Evolutionary conservation across 2,113 vertebrate genomes (phyloP).

Genomic region (Monopterus albus): DNA sequence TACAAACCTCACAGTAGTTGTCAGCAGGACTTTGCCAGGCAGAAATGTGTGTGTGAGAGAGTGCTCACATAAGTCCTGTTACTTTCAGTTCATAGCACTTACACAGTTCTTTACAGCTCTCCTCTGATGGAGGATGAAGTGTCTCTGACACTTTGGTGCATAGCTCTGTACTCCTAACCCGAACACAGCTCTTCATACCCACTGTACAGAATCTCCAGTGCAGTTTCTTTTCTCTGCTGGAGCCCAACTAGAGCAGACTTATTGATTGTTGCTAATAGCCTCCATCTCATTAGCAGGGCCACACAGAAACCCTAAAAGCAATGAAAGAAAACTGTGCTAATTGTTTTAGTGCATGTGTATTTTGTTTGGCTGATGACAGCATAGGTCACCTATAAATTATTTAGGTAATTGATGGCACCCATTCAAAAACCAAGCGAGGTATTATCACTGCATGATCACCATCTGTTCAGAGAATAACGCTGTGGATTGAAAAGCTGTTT

Average conservation of each 20-base stretch:
- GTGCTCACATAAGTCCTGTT: conserved; percentile 17
- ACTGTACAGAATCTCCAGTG: conserved; percentile 1
- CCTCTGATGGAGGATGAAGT: background rate
- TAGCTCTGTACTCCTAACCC: background rate
- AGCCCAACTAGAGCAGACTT: conserved; percentile 12
- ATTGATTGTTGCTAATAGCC: conserved; percentile 49
- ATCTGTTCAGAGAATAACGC: too few species aligned
- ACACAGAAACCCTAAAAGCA: conserved; percentile 13
- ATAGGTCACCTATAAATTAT: background rate
- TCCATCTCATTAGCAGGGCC: conserved; percentile 11
- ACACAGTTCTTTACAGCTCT: background rate
- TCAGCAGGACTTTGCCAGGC: background rate
- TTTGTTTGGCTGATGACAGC: conserved; percentile 14
- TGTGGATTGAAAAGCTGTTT: too few species aligned
- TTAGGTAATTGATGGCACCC: background rate
- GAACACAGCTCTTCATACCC: background rate
- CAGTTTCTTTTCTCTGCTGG: conserved; percentile 3
- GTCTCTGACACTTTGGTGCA: background rate
- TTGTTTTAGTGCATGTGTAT: background rate
- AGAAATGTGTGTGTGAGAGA: background rate
- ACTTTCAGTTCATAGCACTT: conserved; percentile 18
- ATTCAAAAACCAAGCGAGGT: background rate
- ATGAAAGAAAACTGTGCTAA: background rate
- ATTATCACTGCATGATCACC: too few species aligned
- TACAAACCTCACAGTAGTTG: background rate